Percentiles rank a stretch among this genome's conserved stretches.
phyloP scores from a whole-genome alignment of 2,113 vertebrate species.

The Tretioscincus oriximinensis region DNA sequence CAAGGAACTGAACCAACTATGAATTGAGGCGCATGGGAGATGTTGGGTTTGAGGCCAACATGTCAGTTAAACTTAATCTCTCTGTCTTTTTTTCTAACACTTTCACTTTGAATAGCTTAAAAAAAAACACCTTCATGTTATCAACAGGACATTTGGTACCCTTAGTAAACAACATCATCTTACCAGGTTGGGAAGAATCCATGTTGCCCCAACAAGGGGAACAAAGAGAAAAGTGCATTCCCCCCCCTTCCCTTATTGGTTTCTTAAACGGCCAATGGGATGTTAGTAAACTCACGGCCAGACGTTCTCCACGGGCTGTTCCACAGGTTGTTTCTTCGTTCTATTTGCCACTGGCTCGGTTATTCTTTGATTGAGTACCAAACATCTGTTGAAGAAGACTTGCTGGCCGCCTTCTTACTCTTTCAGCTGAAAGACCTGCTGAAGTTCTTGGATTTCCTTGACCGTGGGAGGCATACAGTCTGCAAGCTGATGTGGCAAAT shows the following conservation, averaged over 20 bases:
- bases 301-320: too few species aligned
- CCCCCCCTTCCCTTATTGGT: conserved; percentile 25
- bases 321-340: not conserved
- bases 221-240: conserved; percentile 13
- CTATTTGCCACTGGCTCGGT: not conserved
- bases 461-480: not conserved
- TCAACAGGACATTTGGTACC: conserved; percentile 40
- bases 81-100: conserved; percentile 26
- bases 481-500: not conserved
- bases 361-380: not conserved
- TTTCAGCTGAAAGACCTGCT: not conserved
- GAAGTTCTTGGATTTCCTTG: not conserved
- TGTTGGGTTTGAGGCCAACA: conserved; percentile 62
- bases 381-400: too few species aligned
- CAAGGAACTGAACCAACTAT: conserved; percentile 49
- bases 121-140: conserved; percentile 51
- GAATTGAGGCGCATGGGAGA: conserved; percentile 63
- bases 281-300: conserved; percentile 34
- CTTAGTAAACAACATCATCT: conserved; percentile 46
- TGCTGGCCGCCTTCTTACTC: not conserved
- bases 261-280: conserved; percentile 39
- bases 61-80: conserved; percentile 61
- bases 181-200: conserved; percentile 49
- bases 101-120: conserved; percentile 62
- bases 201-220: conserved; percentile 48